Evolutionary conservation across 1,140 invertebrate species (phyloP), one percentile per base, ranked within the genome.

Genomic region (Drosophila ficusphila): DNA sequence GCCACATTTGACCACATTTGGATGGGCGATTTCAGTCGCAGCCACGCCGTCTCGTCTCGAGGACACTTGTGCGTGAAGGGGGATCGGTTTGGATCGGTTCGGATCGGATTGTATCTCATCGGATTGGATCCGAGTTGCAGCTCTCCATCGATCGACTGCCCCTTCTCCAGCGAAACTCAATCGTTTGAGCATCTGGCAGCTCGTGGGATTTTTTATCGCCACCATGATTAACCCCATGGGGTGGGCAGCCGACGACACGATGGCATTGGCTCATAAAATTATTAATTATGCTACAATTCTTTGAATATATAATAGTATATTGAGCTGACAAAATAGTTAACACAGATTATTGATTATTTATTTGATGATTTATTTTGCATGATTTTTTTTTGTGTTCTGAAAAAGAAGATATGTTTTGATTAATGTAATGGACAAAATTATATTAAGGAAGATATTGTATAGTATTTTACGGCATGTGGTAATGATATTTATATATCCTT

Each of bases 1-100:
- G 79, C 79, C 79, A 75, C 79, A 83, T 83, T 83, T 83, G 79
- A 85, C 79, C 79, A 83, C 78, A 83, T 83, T 83, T 81, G 64
- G 70, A 65, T 73, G 57, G 57, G 62, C 48, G 75, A 77, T 69
- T 74, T 73, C 62, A 51, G 19, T 39, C 27, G 52, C 42, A 58
- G 76, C 51, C 76, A 74, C 62, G 42, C 56, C 70, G 44, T 65
- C 61, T 47, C 41, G 54, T 41, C 60, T 67, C 62, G 62, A 67
- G 76, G 56, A 75, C 70, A 51, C 68, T 53, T 49, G 56, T 44
- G 19, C 16, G 48, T 75, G 56, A 38, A 19, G 36, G 27, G 46
- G 62, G 46, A 33, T 51, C 33, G 48, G 19, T 0, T 25, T 4
- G 41, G n/a, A 14, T 25, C 2, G 12, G 36, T 18, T 19, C 9